Evolutionary conservation across 2,797 vertebrate species (phyloP).

Genomic region (Pseudopleuronectes americanus): DNA sequence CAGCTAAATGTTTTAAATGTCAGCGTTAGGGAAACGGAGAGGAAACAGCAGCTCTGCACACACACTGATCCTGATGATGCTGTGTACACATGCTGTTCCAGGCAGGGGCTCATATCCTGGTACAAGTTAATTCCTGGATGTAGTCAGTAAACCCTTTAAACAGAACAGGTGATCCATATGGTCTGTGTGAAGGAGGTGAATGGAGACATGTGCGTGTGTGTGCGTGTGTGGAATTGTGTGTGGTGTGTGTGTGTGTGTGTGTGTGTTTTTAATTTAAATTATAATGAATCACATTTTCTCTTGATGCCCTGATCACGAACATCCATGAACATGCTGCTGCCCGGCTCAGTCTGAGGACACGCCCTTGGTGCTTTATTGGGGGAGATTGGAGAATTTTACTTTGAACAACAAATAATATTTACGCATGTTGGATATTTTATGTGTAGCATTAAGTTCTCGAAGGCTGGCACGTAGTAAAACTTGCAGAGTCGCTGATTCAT

Average conservation of each 20-base stretch:
- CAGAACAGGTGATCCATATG: background rate
- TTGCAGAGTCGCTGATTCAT: too few relatives aligned
- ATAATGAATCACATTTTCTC: background rate
- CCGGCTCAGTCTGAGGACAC: background rate
- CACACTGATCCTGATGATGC: background rate
- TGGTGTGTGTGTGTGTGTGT: background rate
- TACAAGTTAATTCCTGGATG: background rate
- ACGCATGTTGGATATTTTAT: too few relatives aligned
- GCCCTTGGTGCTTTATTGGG: background rate
- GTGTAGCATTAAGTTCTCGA: too few relatives aligned
- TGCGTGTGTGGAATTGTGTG: too few relatives aligned
- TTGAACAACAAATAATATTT: too few relatives aligned
- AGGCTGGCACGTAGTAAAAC: too few relatives aligned
- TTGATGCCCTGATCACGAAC: background rate
- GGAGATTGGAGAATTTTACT: background rate
- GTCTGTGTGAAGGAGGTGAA: too few relatives aligned
- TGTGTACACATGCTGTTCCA: background rate
- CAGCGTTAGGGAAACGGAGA: background rate
- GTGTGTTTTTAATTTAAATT: background rate
- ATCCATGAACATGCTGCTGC: background rate
- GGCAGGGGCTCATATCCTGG: constrained; percentile 1
- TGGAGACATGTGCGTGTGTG: background rate
- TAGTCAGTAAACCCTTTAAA: background rate
- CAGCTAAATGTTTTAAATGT: constrained; percentile 29
- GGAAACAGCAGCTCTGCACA: background rate